Evolutionary conservation across 2,888 invertebrate species (phyloP), one percentile per base, ranked within the genome.

Genomic region (Helleia helle): DNA sequence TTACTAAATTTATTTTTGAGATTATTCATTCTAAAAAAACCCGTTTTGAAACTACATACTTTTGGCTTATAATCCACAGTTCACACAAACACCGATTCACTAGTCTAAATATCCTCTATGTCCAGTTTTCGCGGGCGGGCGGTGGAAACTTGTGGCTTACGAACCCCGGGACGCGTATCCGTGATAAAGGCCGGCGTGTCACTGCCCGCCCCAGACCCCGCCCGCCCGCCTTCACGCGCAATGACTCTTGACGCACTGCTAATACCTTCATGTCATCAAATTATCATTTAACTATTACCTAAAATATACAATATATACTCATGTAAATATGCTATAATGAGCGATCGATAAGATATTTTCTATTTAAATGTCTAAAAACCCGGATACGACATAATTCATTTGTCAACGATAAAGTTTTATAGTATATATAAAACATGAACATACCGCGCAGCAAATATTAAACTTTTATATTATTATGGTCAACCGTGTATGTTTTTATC

Each of bases 161-260:
- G 37, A 42, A 47, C 30, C 40, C 39, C 44, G 50, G 52, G 55
- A 65, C 77, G 74, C 69, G 76, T 63, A 59, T 41, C 62, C 75
- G 55, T 62, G 59, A 46, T 67, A 77, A 71, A 62, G 61, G 70
- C 66, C 64, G 54, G 52, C 56, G 56, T 61, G 61, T 63, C 74
- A 81, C 83, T 83, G 81, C 61, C 65, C 58, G 59, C 50, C 56
- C 56, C 57, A 49, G 53, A 54, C 50, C 54, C 58, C 56, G 59
- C 55, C 62, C 58, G 56, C 53, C 57, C 57, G 47, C 49, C 50
- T 55, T 57, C 54, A 56, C 64, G 60, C 64, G 54, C 54, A 54
- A 50, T 58, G 55, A 55, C 62, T 57, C 58, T 50, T 55, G 58
- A 65, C 67, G 64, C 65, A 54, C 51, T 50, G 49, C 51, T 52